These are phyloP conservation scores for Ochotona curzoniae DNA, from an alignment of 2,113 vertebrate species.

Conservation along the genomic window DNA sequence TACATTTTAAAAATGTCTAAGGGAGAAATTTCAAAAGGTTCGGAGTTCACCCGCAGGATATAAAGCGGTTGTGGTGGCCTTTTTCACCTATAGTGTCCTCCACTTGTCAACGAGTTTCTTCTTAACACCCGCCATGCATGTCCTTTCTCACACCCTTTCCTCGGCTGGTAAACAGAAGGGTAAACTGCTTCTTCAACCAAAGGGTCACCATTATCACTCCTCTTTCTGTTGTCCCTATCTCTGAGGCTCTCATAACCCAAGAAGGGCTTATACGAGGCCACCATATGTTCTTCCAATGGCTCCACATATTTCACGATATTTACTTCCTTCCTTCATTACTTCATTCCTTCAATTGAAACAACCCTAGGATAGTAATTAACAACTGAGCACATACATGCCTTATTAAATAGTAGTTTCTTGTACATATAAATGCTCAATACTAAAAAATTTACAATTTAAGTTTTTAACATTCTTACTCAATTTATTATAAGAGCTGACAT, in stretches of 20 bases:
- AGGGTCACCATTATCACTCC: neutral
- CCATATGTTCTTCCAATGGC: neutral
- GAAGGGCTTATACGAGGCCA: neutral
- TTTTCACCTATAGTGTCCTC: neutral
- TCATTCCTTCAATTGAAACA: neutral
- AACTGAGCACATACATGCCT: conserved; percentile 6
- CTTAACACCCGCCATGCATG: neutral
- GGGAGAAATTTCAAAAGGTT: neutral
- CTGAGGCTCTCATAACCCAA: neutral
- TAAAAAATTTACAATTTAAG: conserved; percentile 40
- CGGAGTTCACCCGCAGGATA: neutral
- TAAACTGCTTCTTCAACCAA: neutral
- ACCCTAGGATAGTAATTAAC: neutral
- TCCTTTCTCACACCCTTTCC: neutral
- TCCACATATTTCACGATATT: neutral
- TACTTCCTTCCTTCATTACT: conserved; percentile 7
- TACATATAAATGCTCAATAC: neutral
- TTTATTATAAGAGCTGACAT: conserved; percentile 32
- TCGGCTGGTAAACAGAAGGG: neutral
- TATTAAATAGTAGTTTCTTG: conserved; percentile 34
- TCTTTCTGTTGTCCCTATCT: neutral
- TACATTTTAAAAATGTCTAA: conserved; percentile 21
- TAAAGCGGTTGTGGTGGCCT: neutral
- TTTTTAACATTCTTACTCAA: conserved; percentile 38
- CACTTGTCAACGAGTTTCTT: neutral